Base-by-base conservation (phyloP, 2,888 invertebrate species). In the Metalampra italica region DNA sequence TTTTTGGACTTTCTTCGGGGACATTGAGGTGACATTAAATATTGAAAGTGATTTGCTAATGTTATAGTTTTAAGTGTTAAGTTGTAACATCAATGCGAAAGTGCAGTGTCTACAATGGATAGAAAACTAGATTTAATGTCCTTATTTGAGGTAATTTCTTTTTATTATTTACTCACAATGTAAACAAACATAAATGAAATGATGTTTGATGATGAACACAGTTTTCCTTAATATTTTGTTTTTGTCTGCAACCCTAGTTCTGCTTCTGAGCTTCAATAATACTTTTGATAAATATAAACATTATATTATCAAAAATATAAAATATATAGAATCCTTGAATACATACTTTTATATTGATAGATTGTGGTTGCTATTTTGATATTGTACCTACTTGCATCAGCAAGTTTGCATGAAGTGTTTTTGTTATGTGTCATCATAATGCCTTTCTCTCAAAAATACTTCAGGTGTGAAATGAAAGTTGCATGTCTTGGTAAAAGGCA, bases 111-210 rank as follows among this genome's bases (percentile, higher is more conserved):
- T 53, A 85, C 70, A 64, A 89, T 89, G 90, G 89, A 89, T 82
- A 87, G 75, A 74, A 90, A 86, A 76, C 64, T 90, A 78, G 90
- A 90, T 66, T 68, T 90, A 47, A 71, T 90, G 71, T 89, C 90
- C 12, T 64, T 90, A 46, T 79, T 90, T 62, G 90, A 90, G 90
- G 90, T 90, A 89, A 77, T 58, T 55, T 51, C 50, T 32, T 43
- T 40, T 29, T 45, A 34, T 14, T 44, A 30, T 38, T 29, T 39
- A 1, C 2, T 39, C 13, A 7, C 13, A 15, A 7, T 36, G 22
- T 22, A 22, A 34, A 14, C 12, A 11, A 43, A n/a, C n/a, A n/a
- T n/a, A 34, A 14, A 4, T 13, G 29, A 30, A 32, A 29, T 45
- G 39, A 39, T 40, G 14, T 46, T n/a, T n/a, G 30, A 39, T 38